Conservation (phyloP, 2,113 vertebrate genomes). For the Leiothrix lutea region DNA sequence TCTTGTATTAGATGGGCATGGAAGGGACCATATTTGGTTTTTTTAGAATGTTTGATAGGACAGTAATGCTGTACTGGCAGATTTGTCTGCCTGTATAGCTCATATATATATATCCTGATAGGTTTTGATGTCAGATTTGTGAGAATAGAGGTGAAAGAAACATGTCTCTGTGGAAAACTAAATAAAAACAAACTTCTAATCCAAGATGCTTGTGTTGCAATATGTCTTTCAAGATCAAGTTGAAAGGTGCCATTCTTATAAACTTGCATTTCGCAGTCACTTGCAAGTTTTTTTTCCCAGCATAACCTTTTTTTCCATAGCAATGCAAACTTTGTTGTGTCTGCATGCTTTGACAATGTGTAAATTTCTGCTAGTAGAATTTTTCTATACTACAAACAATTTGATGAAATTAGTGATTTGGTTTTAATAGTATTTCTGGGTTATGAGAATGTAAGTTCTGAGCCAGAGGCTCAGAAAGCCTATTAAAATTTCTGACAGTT, state of each 20-base stretch:
- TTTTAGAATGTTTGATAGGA: neutral
- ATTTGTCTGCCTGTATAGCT: neutral
- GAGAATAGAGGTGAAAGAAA: neutral
- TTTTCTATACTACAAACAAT: neutral
- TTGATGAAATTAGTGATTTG: neutral
- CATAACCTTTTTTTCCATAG: neutral
- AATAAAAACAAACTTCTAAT: neutral
- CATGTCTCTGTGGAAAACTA: neutral
- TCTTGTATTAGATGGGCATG: neutral
- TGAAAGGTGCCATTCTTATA: neutral
- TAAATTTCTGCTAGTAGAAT: neutral
- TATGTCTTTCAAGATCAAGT: neutral
- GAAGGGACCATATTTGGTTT: neutral
- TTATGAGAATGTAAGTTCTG: neutral
- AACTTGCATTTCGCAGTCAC: neutral
- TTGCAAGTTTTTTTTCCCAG: neutral
- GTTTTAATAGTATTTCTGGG: neutral
- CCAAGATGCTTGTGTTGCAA: neutral
- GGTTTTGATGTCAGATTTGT: neutral
- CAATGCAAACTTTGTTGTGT: neutral
- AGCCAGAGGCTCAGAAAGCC: neutral
- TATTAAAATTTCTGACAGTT: neutral
- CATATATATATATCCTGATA: neutral
- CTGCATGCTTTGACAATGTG: neutral
- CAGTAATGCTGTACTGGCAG: neutral